Conservation (phyloP, 2,888 invertebrate genomes). For the Sipunculus nudus region DNA sequence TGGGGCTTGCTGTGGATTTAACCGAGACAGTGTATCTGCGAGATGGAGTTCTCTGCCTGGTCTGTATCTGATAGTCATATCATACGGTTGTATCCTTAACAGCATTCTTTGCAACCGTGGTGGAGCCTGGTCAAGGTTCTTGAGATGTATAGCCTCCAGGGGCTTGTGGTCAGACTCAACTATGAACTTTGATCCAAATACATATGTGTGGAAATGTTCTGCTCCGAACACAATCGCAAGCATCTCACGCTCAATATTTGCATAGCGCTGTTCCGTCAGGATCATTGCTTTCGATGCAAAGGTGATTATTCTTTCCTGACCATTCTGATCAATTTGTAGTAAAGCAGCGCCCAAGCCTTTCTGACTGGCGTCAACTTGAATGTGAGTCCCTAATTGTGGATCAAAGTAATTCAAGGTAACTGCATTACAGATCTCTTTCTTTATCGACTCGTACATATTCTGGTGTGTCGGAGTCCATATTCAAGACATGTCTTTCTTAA, state of each 20-base stretch:
- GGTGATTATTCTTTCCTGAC: constrained; percentile 18
- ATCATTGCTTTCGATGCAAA: constrained; percentile 24
- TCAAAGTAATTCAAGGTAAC: constrained; percentile 24
- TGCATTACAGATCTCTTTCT: too few relatives aligned
- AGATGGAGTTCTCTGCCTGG: constrained; percentile 26
- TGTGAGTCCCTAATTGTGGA: not conserved
- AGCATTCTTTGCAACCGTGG: constrained; percentile 32
- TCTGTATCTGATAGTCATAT: constrained; percentile 19
- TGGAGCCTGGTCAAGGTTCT: constrained; percentile 23
- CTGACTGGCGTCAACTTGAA: constrained; percentile 18
- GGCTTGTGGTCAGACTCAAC: constrained; percentile 29
- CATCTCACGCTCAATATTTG: constrained; percentile 32
- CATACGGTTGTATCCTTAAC: constrained; percentile 28
- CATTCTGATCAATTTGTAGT: constrained; percentile 11
- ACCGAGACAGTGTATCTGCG: constrained; percentile 31
- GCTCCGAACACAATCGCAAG: constrained; percentile 32
- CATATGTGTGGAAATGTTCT: constrained; percentile 25
- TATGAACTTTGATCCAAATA: constrained; percentile 22
- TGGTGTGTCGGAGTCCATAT: too few relatives aligned
- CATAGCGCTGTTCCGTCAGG: constrained; percentile 18
- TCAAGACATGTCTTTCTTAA: constrained; percentile 21
- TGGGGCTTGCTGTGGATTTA: constrained; percentile 15
- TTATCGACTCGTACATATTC: too few relatives aligned
- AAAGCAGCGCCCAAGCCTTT: constrained; percentile 29
- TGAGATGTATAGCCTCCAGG: constrained; percentile 23